These are phyloP conservation scores for Chrysina gloriosa DNA, from an alignment of 2,888 invertebrate genomes.

Conservation along the genomic window DNA sequence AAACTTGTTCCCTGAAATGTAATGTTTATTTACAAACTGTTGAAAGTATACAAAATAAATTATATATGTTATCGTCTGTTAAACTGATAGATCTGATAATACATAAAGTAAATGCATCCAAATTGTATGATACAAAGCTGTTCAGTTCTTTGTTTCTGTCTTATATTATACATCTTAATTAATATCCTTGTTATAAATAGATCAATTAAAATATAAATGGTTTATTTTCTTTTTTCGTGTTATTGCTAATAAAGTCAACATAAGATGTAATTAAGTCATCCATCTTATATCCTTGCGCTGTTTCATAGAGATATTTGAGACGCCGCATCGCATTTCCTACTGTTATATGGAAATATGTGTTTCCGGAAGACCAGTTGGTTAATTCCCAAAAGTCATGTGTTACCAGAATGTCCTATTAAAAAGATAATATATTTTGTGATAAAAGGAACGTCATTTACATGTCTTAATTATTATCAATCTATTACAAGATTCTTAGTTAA, in stretches of 20 bases:
- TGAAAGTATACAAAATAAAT: background rate
- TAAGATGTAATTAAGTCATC: slow-evolving; percentile 95
- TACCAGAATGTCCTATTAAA: slow-evolving; percentile 78
- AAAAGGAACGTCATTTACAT: too few species aligned
- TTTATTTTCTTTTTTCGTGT: slow-evolving; percentile 41
- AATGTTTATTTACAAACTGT: too few species aligned
- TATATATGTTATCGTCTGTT: background rate
- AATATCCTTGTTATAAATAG: too few species aligned
- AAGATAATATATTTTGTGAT: slow-evolving; percentile 41
- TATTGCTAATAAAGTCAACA: slow-evolving; percentile 69
- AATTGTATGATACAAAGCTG: too few species aligned
- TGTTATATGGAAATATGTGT: slow-evolving; percentile 94
- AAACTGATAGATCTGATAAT: too few species aligned
- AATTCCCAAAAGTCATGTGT: slow-evolving; percentile 89
- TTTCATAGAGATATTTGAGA: slow-evolving; percentile 90
- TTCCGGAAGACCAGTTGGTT: slow-evolving; percentile 96
- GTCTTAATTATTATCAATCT: too few species aligned
- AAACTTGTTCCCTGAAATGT: too few species aligned
- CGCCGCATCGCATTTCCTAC: slow-evolving; percentile 95
- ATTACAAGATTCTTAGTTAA: too few species aligned
- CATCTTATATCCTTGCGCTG: slow-evolving; percentile 95
- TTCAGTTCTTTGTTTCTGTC: too few species aligned
- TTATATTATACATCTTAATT: too few species aligned
- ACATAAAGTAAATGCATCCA: too few species aligned
- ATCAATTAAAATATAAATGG: slow-evolving; percentile 40